Evolutionary conservation across 2,797 vertebrate genomes (phyloP).

Genomic region (Propithecus deckenii): DNA sequence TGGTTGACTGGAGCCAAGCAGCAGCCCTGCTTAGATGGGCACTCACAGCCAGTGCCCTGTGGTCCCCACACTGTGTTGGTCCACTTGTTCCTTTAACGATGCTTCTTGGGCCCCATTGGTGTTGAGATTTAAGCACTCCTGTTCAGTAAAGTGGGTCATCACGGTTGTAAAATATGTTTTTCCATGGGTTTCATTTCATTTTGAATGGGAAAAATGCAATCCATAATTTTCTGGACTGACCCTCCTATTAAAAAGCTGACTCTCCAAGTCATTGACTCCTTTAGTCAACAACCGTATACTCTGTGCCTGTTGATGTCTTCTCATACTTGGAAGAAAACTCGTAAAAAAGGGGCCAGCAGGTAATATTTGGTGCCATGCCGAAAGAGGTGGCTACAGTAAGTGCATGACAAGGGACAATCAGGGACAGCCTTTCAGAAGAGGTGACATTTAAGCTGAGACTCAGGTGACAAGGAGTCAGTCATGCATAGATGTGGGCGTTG

Average conservation of each 20-base stretch:
- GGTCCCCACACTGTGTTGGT: neutral
- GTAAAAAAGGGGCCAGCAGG: neutral
- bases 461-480: neutral
- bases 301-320: neutral
- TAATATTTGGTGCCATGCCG: neutral
- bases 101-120: neutral
- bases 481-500: neutral
- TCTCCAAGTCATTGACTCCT: neutral
- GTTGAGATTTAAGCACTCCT: neutral
- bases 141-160: neutral
- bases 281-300: neutral
- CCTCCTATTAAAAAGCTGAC: neutral
- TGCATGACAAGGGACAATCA: neutral
- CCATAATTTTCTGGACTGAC: neutral
- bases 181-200: neutral
- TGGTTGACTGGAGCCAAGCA: neutral
- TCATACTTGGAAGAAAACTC: neutral
- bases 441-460: neutral
- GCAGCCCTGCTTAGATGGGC: neutral
- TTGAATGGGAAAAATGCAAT: neutral
- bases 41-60: neutral
- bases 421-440: neutral
- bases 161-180: too few relatives aligned
- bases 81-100: neutral
- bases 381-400: neutral